phyloP scores from a whole-genome alignment of 2,888 invertebrate species.

The Drosophila macrospina region DNA sequence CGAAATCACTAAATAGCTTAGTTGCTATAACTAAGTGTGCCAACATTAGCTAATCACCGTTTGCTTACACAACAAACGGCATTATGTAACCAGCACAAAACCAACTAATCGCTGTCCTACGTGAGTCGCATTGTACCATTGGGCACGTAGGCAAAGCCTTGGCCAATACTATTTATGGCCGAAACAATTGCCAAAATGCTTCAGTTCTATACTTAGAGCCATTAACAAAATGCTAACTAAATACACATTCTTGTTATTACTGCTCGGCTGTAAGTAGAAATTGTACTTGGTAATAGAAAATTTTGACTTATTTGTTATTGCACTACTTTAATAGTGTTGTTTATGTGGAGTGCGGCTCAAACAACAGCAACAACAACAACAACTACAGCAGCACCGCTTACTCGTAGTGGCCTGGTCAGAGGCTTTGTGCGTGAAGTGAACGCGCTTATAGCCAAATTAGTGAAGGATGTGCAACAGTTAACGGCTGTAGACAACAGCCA shows the following conservation, averaged over 20 bases:
- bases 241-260: constrained; percentile 13
- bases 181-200: not conserved
- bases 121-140: constrained; percentile 28
- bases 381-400: not conserved
- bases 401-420: constrained; percentile 44
- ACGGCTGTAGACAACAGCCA: constrained; percentile 1
- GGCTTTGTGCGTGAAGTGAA: constrained; percentile 50
- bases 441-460: constrained; percentile 43
- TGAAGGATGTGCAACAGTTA: constrained; percentile 21
- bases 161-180: constrained; percentile 52
- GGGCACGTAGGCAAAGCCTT: constrained; percentile 47
- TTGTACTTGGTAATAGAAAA: not conserved
- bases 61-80: not conserved
- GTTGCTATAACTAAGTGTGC: not conserved
- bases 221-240: constrained; percentile 34
- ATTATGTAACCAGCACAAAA: constrained; percentile 25
- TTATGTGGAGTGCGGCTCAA: constrained; percentile 18
- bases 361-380: not conserved
- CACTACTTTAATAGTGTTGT: constrained; percentile 13
- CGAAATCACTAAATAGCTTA: not conserved
- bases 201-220: constrained; percentile 25
- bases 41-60: not conserved
- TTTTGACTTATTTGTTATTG: not conserved
- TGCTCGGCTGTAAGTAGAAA: constrained; percentile 51
- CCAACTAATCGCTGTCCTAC: constrained; percentile 38